Conservation (phyloP, 2,113 vertebrate species). For the Neolamprologus longior region DNA sequence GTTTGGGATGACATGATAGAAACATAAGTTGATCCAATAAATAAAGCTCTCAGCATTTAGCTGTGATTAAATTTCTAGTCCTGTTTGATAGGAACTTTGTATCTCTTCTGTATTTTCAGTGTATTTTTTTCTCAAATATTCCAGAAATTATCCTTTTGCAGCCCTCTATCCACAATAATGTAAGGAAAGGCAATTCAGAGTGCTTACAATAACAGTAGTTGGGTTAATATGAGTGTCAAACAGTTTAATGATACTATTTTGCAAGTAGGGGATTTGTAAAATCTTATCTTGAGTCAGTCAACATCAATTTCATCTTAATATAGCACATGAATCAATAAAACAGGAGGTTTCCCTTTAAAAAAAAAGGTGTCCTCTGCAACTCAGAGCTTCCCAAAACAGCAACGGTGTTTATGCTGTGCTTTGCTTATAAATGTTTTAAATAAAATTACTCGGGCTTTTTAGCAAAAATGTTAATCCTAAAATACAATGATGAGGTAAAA, state of each 20-base stretch:
- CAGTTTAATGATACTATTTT: not conserved
- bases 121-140: not conserved
- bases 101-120: not conserved
- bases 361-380: constrained; percentile 12
- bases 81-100: not conserved
- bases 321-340: constrained; percentile 22
- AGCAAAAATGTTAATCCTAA: not conserved
- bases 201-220: not conserved
- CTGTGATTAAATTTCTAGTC: not conserved
- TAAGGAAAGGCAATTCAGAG: not conserved
- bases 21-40: not conserved
- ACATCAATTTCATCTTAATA: not conserved
- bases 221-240: not conserved
- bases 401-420: constrained; percentile 35
- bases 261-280: not conserved
- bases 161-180: not conserved
- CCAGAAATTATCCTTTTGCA: not conserved
- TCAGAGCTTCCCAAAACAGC: constrained; percentile 4
- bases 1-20: not conserved
- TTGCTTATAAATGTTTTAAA: constrained; percentile 56
- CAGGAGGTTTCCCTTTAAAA: not conserved
- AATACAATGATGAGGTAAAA: not conserved
- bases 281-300: not conserved
- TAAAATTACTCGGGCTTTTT: not conserved
- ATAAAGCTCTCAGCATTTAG: not conserved